A percentile compares a stretch with the other conserved stretches of the same genome.
phyloP scores from a whole-genome alignment of 2,888 invertebrate genomes.

The Tuberolachnus salignus region DNA sequence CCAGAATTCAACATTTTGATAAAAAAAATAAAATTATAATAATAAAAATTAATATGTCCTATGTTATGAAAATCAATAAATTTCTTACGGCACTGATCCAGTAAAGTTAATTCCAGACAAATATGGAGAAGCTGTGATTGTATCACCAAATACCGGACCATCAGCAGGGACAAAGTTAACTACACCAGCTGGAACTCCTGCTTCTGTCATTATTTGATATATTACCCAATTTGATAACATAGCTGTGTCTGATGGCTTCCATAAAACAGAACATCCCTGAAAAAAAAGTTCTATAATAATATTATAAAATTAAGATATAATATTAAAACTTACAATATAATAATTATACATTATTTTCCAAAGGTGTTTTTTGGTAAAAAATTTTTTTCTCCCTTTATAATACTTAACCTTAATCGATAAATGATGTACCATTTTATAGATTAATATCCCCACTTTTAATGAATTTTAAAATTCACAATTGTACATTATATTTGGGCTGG shows the following conservation, averaged over 20 bases:
- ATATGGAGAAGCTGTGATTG: slow-evolving; percentile 81
- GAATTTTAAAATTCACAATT: too few relatives aligned
- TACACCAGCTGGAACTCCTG: slow-evolving; percentile 93
- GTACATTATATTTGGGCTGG: too few relatives aligned
- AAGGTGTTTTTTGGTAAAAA: too few relatives aligned
- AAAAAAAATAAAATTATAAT: too few relatives aligned
- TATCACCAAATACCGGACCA: slow-evolving; percentile 93
- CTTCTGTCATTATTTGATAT: slow-evolving; percentile 91
- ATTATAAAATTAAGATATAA: neutral
- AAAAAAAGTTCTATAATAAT: slow-evolving; percentile 57
- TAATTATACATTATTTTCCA: too few relatives aligned
- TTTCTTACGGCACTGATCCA: slow-evolving; percentile 86
- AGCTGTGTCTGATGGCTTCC: slow-evolving; percentile 99
- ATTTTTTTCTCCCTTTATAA: too few relatives aligned
- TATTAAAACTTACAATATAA: too few relatives aligned
- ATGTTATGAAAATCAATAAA: neutral
- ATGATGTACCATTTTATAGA: too few relatives aligned
- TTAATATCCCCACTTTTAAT: too few relatives aligned
- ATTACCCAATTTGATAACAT: slow-evolving; percentile 93
- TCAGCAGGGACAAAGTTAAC: slow-evolving; percentile 97
- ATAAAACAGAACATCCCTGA: slow-evolving; percentile 94
- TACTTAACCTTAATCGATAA: too few relatives aligned
- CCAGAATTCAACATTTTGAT: too few relatives aligned
- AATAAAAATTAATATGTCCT: too few relatives aligned
- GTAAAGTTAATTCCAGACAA: slow-evolving; percentile 97